phyloP scores from a whole-genome alignment of 2,888 invertebrate species.

The Eilema depressum region DNA sequence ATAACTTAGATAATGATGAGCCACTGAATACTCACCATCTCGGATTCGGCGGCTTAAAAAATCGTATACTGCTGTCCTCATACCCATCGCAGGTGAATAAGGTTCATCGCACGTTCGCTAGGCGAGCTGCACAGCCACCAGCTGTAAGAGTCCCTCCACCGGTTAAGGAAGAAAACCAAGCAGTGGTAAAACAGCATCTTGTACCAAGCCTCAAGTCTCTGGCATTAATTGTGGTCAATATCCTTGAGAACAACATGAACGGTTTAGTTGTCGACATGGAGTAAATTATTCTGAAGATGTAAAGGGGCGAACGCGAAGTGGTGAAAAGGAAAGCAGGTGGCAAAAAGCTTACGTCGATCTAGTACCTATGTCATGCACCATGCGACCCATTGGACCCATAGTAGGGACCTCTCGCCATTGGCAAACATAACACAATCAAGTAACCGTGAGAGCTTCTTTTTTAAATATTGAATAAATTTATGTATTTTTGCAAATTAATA shows the following conservation, averaged over 20 bases:
- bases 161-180: neutral
- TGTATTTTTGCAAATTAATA: neutral
- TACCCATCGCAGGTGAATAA: slow-evolving; percentile 8
- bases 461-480: neutral
- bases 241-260: neutral
- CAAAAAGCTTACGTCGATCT: too few species aligned
- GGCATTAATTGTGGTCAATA: neutral
- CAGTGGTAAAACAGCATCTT: neutral
- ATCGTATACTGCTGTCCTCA: slow-evolving; percentile 1
- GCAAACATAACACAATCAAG: neutral
- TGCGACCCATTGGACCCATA: too few species aligned
- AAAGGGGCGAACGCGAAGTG: too few species aligned
- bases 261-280: neutral
- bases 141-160: neutral
- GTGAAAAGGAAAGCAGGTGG: too few species aligned
- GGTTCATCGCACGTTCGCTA: slow-evolving; percentile 6
- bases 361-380: too few species aligned
- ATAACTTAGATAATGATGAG: neutral
- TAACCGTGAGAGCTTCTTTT: neutral
- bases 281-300: neutral
- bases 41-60: neutral
- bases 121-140: neutral
- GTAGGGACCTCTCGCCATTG: too few species aligned
- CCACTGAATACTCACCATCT: neutral
- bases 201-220: neutral